A percentile compares a stretch with the other conserved stretches of the same genome.
phyloP scores from a whole-genome alignment of 2,797 vertebrate genomes.

The Knipowitschia caucasica region DNA sequence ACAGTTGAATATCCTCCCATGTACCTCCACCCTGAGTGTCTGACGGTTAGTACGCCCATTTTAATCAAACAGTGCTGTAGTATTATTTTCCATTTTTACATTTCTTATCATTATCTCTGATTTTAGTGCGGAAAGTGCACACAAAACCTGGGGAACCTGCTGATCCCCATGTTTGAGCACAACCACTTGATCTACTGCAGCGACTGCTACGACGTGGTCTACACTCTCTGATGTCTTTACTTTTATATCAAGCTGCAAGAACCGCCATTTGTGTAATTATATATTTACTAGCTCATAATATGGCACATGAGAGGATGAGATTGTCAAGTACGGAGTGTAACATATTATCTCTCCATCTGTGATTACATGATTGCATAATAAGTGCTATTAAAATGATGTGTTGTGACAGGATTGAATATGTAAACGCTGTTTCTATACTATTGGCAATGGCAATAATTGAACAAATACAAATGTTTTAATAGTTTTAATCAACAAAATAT shows the following conservation, averaged over 20 bases:
- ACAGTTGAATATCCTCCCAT: conserved; percentile 43
- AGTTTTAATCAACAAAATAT: conserved; percentile 50
- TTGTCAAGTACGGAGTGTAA: neutral
- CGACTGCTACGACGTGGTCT: conserved; percentile 47
- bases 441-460: conserved; percentile 44
- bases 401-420: too few species aligned
- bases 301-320: neutral
- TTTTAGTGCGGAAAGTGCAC: conserved; percentile 61
- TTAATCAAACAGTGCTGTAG: too few species aligned
- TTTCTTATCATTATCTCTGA: too few species aligned
- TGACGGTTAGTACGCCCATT: conserved; percentile 56
- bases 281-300: neutral
- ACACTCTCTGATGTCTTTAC: conserved; percentile 11
- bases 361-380: too few species aligned
- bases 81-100: too few species aligned
- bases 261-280: neutral
- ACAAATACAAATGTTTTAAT: conserved; percentile 55
- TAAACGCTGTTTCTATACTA: too few species aligned
- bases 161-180: conserved; percentile 49
- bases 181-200: conserved; percentile 52
- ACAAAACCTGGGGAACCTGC: conserved; percentile 53
- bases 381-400: too few species aligned
- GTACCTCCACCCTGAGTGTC: conserved; percentile 59
- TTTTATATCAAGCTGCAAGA: too few species aligned
- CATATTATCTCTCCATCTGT: neutral